Base-by-base conservation (phyloP, 2,113 vertebrate species). In the Phalacrocorax pelagicus region DNA sequence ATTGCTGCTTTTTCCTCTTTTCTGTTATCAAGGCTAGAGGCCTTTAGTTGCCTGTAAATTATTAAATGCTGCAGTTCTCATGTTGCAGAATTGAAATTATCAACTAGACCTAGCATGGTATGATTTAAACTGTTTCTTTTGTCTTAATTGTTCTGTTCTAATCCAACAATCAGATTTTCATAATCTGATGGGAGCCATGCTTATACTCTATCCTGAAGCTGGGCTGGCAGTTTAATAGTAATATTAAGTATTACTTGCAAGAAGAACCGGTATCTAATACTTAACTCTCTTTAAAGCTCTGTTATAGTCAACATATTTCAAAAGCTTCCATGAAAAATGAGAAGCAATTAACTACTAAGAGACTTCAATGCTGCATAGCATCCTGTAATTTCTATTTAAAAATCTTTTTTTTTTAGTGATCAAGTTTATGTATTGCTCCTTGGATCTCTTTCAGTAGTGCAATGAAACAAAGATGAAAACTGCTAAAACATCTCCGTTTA, bases 391-490 rank as follows among this genome's bases (percentile, higher is more conserved):
- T 97, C 89, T 93, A 91, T 97, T 11, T 95, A 97, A 98, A 97
- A 97, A 95, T 97, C 90, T 73, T 91, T 95, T 46, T 44, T 44
- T 46, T 97, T 97, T 97, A 98, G 96, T 96, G 80, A 88, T 88
- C 81, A 92, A 91, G 85, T 95, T 97, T 96, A 98, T 97, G 91
- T 93, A 95, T 94, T 96, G 67, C 86, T 97, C 90, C 97, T 96
- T 98, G 96, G 97, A 97, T 97, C 95, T 96, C 92, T 97, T 97
- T 97, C 97, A 96, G 84, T 17, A 74, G 83, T 69, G 70, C 84
- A 90, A 72, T 98, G 80, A 95, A 81, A 59, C 38, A 55, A 96
- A 94, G 78, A 85, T 57, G 79, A 75, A 84, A 88, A 92, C 77
- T 82, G 79, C 94, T 94, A 88, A 62, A 51, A 77, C 6, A 36